Conservation (phyloP, 92 coral and sea anemone genomes). For the Nematostella vectensis region DNA sequence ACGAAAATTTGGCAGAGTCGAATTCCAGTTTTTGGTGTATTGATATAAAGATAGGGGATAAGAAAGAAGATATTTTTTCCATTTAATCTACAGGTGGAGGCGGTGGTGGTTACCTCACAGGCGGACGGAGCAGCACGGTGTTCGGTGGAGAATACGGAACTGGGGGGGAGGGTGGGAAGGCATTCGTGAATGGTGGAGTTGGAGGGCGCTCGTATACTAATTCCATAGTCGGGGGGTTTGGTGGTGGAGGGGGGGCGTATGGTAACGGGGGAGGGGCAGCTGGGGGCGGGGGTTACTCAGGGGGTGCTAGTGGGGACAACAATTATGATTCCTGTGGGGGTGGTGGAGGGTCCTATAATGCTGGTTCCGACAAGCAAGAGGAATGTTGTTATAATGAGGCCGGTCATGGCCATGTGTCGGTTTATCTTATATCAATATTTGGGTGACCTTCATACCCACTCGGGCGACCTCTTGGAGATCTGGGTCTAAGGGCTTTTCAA, state of each 20-base stretch:
- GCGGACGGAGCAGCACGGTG: conserved; percentile 28
- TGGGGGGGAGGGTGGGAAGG: conserved; percentile 43
- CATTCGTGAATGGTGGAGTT: conserved; percentile 27
- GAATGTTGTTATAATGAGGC: neutral
- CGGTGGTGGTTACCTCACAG: conserved; percentile 31
- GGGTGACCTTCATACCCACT: no score
- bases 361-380: neutral
- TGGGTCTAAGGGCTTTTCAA: no score
- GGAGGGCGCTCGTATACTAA: conserved; percentile 19
- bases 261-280: conserved; percentile 35
- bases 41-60: no score
- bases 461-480: no score
- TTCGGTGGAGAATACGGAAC: conserved; percentile 27
- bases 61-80: neutral
- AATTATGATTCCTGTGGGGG: neutral
- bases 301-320: conserved; percentile 10
- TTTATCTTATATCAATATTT: no score
- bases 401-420: neutral
- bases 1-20: no score
- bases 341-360: neutral
- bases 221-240: conserved; percentile 27
- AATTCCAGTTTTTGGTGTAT: no score
- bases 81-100: conserved; percentile 30
- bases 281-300: conserved; percentile 42
- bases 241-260: conserved; percentile 44